phyloP scores from a whole-genome alignment of 1,140 invertebrate species.

The Drosophila orosa region DNA sequence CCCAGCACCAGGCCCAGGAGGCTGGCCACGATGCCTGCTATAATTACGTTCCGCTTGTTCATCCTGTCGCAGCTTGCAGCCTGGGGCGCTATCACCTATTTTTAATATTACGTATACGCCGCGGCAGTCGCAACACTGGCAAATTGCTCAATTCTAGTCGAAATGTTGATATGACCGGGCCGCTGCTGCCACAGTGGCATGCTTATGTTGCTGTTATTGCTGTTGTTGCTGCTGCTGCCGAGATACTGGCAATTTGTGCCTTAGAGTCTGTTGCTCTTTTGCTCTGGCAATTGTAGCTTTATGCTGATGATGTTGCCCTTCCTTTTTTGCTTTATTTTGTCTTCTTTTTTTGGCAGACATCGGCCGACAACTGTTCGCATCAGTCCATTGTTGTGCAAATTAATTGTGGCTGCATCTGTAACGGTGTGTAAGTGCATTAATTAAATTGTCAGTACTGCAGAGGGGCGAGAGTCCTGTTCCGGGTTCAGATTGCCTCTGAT shows the following conservation, averaged over 20 bases:
- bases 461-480: constrained; percentile 34
- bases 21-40: constrained; percentile 69
- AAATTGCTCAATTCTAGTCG: constrained; percentile 70
- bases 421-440: constrained; percentile 32
- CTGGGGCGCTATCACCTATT: constrained; percentile 65
- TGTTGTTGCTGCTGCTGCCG: constrained; percentile 27
- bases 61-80: constrained; percentile 53
- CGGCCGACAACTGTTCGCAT: constrained; percentile 77
- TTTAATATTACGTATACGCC: constrained; percentile 77
- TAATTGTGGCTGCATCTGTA: constrained; percentile 46
- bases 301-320: constrained; percentile 31
- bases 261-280: constrained; percentile 26
- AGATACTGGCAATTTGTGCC: constrained; percentile 35
- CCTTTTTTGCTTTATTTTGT: constrained; percentile 30
- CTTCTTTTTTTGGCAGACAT: constrained; percentile 74
- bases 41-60: constrained; percentile 80
- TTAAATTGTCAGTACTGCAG: constrained; percentile 38
- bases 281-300: constrained; percentile 30
- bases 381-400: constrained; percentile 75
- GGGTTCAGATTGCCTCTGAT: constrained; percentile 1
- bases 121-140: constrained; percentile 48
- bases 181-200: constrained; percentile 49
- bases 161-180: constrained; percentile 58
- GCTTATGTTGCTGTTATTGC: constrained; percentile 31
- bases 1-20: constrained; percentile 70